Base-by-base conservation (phyloP, 37 sponge, comb jelly and placozoan species). In the Axinella damicornis region DNA sequence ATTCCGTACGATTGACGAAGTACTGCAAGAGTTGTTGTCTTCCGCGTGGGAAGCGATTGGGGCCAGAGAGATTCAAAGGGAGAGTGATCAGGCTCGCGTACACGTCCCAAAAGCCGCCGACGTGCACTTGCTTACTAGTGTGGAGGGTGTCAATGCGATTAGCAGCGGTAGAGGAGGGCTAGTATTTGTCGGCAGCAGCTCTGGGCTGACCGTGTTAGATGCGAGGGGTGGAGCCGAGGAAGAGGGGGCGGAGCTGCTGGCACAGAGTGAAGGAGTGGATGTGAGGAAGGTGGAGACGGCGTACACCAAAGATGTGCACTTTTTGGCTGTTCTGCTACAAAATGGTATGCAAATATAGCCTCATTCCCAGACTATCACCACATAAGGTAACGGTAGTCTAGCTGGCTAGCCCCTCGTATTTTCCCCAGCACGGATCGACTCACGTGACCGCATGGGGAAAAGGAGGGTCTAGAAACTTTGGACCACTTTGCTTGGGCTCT, bases 21-120 rank as follows among this genome's bases (percentile, higher is more conserved):
- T 93, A 2, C 59, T 93, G 38, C 76, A 86, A 73, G 89, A 79
- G 15, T 30, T 88, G 34, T 66, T 93, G 28, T 56, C 30, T 0
- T 31, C 20, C 14, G 69, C 70, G 15, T 93, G 90, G 87, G 83
- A 67, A 5, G 54, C 18, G 11, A 82, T 86, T 30, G 64, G 57
- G 11, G 39, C 20, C 13, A 69, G 76, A 53, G 75, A 59, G 39
- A 15, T 11, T 38, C 22, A 72, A 1, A 85, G 75, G 60, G 31
- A 71, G 69, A 71, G 59, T 27, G 87, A 89, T 28, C 54, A 31
- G 68, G 40, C 66, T 1, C 78, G 36, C 14, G 71, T 81, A 11
- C 32, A 24, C 16, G 35, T 87, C 0, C 79, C 92, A 33, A 57
- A 74, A 27, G 21, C 33, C 4, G 13, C 16, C 69, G 53, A 53